Conservation (phyloP, 2,113 vertebrate species). For the Chaetops frenatus region DNA sequence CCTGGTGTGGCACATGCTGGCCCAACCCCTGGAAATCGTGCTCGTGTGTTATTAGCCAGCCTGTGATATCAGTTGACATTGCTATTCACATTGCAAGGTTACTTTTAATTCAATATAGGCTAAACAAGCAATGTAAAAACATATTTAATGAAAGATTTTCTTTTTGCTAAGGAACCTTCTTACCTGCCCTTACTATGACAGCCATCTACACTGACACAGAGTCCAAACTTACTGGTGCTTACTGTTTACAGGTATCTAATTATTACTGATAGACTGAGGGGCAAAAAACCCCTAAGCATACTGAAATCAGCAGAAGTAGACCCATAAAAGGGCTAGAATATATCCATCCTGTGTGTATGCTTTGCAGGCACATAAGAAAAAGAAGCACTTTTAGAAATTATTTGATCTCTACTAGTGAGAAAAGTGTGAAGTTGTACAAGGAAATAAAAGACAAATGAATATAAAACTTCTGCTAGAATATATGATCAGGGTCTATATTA, state of each 20-base stretch:
- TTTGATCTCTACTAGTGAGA: not conserved
- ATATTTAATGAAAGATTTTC: not conserved
- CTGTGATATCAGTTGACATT: not conserved
- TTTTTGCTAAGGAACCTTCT: not conserved
- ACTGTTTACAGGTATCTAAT: not conserved
- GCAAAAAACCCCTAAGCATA: accelerated
- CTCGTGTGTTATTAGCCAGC: not conserved
- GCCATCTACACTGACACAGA: not conserved
- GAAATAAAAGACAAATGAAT: not conserved
- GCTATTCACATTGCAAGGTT: not conserved
- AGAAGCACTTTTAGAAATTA: not conserved
- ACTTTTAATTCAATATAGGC: not conserved
- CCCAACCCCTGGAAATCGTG: not conserved
- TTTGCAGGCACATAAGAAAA: not conserved
- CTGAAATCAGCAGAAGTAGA: not conserved
- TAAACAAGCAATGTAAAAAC: not conserved
- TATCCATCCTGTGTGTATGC: not conserved
- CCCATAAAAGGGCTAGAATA: not conserved
- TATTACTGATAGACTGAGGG: not conserved
- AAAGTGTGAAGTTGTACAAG: not conserved
- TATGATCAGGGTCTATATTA: not conserved
- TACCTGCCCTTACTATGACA: not conserved
- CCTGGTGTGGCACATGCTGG: not conserved
- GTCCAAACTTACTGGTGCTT: not conserved
- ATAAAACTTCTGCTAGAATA: not conserved